These are phyloP conservation scores for Tetraodon nigroviridis DNA, from an alignment of 2,113 vertebrate species.

Conservation along the genomic window DNA sequence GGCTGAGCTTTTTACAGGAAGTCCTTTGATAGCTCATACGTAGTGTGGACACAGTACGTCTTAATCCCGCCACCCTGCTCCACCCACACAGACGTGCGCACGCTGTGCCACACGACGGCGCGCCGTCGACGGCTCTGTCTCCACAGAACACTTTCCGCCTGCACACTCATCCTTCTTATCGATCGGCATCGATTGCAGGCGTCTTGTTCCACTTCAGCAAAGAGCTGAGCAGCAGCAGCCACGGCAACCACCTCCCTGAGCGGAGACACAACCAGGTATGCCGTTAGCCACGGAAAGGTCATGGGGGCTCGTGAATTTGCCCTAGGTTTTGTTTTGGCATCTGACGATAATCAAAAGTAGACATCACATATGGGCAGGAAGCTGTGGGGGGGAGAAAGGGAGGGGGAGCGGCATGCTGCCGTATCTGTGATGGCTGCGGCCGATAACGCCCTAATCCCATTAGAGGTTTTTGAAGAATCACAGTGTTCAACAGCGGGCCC, in stretches of 20 bases:
- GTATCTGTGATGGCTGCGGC: slow-evolving; percentile 52
- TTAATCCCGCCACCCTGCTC: slow-evolving; percentile 33
- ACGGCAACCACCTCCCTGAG: neutral
- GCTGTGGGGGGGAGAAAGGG: neutral
- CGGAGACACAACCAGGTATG: neutral
- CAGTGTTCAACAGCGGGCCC: slow-evolving; percentile 56
- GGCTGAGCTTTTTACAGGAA: too few relatives aligned
- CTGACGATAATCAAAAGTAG: neutral
- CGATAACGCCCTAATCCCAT: slow-evolving; percentile 62
- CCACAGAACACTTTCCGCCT: slow-evolving; percentile 50
- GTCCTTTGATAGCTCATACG: slow-evolving; percentile 2
- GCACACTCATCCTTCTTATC: slow-evolving; percentile 60
- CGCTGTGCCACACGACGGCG: slow-evolving; percentile 26
- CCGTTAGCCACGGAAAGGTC: neutral
- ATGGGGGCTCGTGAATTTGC: neutral
- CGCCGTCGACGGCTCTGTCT: slow-evolving; percentile 22
- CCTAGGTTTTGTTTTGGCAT: neutral
- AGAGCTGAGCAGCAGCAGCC: slow-evolving; percentile 23
- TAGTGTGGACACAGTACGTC: slow-evolving; percentile 31
- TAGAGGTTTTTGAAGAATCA: slow-evolving; percentile 68
- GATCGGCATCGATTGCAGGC: slow-evolving; percentile 65
- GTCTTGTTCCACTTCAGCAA: slow-evolving; percentile 59
- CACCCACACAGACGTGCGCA: slow-evolving; percentile 18
- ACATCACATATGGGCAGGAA: neutral
- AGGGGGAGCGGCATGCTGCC: slow-evolving; percentile 23